Evolutionary conservation across 2,797 vertebrate species (phyloP), one percentile per base, ranked within the genome.

Genomic region (Pithecia hirsuta): DNA sequence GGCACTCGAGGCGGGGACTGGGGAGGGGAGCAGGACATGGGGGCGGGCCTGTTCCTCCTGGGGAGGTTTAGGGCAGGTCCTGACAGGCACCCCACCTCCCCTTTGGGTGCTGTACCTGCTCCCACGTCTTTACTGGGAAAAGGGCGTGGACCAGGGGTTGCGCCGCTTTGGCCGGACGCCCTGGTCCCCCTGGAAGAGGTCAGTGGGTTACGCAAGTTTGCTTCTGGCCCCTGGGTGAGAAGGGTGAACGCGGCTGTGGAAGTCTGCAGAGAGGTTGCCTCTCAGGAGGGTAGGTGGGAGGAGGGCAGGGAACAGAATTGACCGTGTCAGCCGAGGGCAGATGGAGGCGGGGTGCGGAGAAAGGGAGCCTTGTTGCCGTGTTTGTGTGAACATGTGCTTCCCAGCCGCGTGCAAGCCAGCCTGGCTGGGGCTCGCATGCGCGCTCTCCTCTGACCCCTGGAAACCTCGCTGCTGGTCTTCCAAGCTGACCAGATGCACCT

Each of bases 311-410:
- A 52, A 10, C 57, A 26, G 79, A 57, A 22, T 75, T 20, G 72
- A 8, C 22, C 0, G 6, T 15, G 92, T 92, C 93, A 28, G 81
- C 83, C 5, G 46, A 33, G 83, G 57, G 44, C 78, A 1, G 59
- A 93, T 55, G 55, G 95, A 61, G 97, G 95, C 78, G 78, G 95
- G 95, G 64, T 50, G 59, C 30, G 8, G 50, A 30, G 89, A 80
- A 67, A 85, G 84, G 55, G 95, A 72, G 89, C 96, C 98, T 57
- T 50, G 95, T 82, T 96, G 96, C 87, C 12, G 39, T 97, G 96
- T 95, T 97, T 96, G 95, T 85, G 10, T n/a, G 92, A 74, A 95
- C 97, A 97, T 30, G 97, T 97, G 97, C 80, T 94, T 39, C 20
- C 64, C 93, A 67, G 96, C 90, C 78, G 86, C 78, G 59, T 64